Conservation (phyloP, 1,140 invertebrate species). For the Lethocerus indicus region DNA sequence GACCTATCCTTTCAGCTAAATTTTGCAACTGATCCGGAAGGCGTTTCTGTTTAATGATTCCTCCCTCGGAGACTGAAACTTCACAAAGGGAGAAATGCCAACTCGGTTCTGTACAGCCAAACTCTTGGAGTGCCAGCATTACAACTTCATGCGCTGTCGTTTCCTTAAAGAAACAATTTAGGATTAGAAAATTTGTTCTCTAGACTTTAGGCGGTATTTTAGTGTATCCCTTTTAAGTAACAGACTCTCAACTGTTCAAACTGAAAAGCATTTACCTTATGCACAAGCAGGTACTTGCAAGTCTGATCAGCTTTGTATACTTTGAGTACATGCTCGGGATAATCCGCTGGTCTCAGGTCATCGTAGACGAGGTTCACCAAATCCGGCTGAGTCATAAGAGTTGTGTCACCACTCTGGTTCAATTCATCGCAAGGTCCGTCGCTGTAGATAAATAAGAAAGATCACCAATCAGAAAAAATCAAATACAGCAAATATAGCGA, state of each 20-base stretch:
- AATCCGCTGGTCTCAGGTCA: constrained; percentile 56
- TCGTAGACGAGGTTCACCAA: constrained; percentile 65
- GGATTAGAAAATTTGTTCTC: too few relatives aligned
- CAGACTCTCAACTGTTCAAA: too few relatives aligned
- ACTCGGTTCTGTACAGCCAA: constrained; percentile 86
- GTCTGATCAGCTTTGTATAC: constrained; percentile 93
- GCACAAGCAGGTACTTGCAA: constrained; percentile 92
- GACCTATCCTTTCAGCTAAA: constrained; percentile 82
- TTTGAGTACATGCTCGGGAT: constrained; percentile 94
- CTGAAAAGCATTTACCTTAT: constrained; percentile 42
- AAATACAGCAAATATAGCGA: neutral
- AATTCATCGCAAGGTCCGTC: constrained; percentile 9
- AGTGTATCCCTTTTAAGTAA: too few relatives aligned
- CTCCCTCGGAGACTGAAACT: constrained; percentile 83
- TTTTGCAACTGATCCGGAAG: constrained; percentile 90
- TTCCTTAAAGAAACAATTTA: constrained; percentile 33
- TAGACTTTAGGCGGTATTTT: too few relatives aligned
- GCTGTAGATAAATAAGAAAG: constrained; percentile 1
- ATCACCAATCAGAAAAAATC: neutral
- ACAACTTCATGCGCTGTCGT: constrained; percentile 96
- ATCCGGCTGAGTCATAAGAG: constrained; percentile 45
- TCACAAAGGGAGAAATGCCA: constrained; percentile 83
- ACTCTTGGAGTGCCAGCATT: constrained; percentile 92
- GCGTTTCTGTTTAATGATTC: constrained; percentile 89
- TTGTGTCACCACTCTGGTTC: constrained; percentile 7